phyloP scores from a whole-genome alignment of 2,113 vertebrate species.

The Gambusia holbrooki region DNA sequence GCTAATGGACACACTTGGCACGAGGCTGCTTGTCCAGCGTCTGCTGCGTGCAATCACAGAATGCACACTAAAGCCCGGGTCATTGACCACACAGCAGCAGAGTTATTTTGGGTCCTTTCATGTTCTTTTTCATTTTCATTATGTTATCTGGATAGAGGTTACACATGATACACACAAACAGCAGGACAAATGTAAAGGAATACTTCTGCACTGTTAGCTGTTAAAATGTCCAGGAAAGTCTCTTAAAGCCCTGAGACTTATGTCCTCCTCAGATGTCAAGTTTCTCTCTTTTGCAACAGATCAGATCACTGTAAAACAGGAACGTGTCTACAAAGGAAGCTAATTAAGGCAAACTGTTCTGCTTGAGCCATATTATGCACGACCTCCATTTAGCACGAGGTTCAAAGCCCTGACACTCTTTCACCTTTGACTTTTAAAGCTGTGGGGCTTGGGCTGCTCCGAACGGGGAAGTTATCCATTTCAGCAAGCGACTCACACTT shows the following conservation, averaged over 20 bases:
- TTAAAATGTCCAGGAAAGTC: conserved; percentile 8
- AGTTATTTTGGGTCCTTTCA: conserved; percentile 37
- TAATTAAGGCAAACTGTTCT: conserved; percentile 2
- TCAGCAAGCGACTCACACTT: conserved; percentile 37
- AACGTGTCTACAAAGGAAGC: conserved; percentile 2
- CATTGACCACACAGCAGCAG: conserved; percentile 42
- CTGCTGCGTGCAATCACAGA: conserved; percentile 43
- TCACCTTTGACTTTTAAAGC: conserved; percentile 56
- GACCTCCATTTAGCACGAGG: conserved; percentile 38
- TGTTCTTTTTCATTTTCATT: conserved; percentile 9
- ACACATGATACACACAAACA: conserved; percentile 17
- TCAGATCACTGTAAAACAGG: conserved; percentile 29
- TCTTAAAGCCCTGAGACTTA: neutral
- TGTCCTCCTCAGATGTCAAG: conserved; percentile 13
- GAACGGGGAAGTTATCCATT: conserved; percentile 34
- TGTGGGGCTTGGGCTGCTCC: conserved; percentile 39
- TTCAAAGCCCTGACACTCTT: conserved; percentile 39
- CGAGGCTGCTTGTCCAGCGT: conserved; percentile 21
- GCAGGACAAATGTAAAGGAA: neutral
- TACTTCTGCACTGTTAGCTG: conserved; percentile 14
- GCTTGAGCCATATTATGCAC: conserved; percentile 36
- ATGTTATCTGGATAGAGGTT: conserved; percentile 38
- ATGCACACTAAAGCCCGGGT: conserved; percentile 57
- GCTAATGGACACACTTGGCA: conserved; percentile 28
- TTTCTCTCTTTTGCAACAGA: conserved; percentile 1